A percentile compares a stretch with the other conserved stretches of the same genome.
Conservation (phyloP, 2,113 vertebrate species). For the Cebus imitator region DNA sequence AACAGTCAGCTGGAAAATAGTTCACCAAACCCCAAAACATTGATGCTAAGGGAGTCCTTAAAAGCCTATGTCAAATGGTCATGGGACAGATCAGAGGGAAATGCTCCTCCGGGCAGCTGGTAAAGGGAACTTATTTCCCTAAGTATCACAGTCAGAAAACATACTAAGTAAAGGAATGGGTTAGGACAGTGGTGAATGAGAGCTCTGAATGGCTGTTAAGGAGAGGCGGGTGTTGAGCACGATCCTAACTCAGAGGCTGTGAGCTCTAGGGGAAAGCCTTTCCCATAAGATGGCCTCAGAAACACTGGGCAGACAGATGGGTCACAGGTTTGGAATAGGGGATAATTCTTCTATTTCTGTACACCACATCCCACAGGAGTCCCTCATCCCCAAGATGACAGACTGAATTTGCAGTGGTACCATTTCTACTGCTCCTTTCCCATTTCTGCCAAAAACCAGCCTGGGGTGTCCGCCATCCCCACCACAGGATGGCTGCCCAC, state of each 20-base stretch:
- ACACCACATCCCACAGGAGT: background rate
- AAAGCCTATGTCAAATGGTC: background rate
- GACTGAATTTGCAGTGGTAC: background rate
- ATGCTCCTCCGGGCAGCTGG: background rate
- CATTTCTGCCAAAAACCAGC: background rate
- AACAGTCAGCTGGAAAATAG: background rate
- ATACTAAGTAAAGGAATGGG: background rate
- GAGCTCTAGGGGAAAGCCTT: conserved; percentile 13
- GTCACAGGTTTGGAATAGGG: background rate
- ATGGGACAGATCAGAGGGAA: background rate
- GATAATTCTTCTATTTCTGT: conserved; percentile 44
- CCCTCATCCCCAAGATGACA: background rate
- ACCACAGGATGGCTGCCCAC: rapidly evolving
- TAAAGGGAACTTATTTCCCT: background rate
- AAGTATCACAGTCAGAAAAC: background rate
- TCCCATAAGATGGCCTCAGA: background rate
- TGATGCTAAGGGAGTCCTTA: background rate
- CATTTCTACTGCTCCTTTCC: background rate
- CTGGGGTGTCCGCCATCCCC: rapidly evolving
- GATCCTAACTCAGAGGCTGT: background rate
- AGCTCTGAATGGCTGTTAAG: background rate
- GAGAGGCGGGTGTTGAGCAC: background rate
- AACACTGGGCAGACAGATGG: background rate
- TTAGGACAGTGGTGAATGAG: background rate
- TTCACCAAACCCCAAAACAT: background rate